A percentile compares a stretch with the other conserved stretches of the same genome.
Evolutionary conservation across 2,113 vertebrate species (phyloP).

Genomic region (Gobiocypris rarus): DNA sequence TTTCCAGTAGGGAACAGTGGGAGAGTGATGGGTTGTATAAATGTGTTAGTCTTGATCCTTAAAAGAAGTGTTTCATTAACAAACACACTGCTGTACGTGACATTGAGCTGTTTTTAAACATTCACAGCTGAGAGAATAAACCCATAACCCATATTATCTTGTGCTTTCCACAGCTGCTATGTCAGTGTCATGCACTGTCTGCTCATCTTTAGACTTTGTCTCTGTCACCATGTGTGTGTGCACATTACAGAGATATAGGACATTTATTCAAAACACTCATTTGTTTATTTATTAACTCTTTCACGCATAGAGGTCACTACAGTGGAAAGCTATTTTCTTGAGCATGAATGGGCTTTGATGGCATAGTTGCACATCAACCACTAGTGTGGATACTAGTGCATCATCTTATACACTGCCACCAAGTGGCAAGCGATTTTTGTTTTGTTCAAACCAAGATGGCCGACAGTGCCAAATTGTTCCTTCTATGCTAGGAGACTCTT

Average conservation of each 20-base stretch:
- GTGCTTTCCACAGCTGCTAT: slow-evolving; percentile 6
- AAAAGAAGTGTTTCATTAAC: slow-evolving; percentile 85
- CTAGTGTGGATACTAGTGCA: no score
- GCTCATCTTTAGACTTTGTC: neutral
- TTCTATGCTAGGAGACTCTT: no score
- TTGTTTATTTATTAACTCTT: neutral
- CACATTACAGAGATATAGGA: neutral
- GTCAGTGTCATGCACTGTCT: neutral
- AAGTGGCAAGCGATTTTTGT: no score
- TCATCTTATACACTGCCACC: no score
- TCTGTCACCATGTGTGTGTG: slow-evolving; percentile 2
- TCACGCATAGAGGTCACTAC: no score
- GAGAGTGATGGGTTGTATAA: neutral
- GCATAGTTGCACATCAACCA: no score
- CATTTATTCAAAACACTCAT: neutral
- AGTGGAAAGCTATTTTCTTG: no score
- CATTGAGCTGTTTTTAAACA: slow-evolving; percentile 33
- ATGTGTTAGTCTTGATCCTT: slow-evolving; percentile 72
- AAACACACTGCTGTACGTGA: slow-evolving; percentile 75
- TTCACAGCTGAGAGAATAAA: slow-evolving; percentile 24
- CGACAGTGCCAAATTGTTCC: no score
- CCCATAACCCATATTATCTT: neutral
- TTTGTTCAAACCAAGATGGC: no score
- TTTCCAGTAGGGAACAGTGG: neutral
- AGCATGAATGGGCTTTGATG: no score